Base-by-base conservation (phyloP, 2,888 invertebrate species). In the Sympetrum striolatum region DNA sequence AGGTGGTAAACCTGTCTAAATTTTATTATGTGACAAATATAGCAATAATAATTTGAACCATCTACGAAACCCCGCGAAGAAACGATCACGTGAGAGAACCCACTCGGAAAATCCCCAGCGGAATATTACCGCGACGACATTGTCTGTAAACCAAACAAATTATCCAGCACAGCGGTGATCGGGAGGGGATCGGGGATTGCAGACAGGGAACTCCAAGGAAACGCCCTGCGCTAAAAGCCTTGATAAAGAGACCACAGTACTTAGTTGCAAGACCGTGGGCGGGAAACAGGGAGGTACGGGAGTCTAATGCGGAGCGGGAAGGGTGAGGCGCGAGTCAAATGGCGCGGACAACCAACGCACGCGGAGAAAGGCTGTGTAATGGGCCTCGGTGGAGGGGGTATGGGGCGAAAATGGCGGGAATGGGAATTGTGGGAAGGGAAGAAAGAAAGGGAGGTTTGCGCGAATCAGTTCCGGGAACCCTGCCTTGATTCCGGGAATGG, bases 401-500 rank as follows among this genome's bases (percentile, higher is more conserved):
- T 8, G 81, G 81, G 39, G 81, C 22, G 25, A 31, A n/a, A 31
- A 2, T 8, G 53, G 18, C 12, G 31, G n/a, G 44, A 81, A 25
- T 18, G 35, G 31, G 35, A 82, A 18, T 14, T 15, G n/a, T 10
- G 80, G 22, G 44, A 44, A 39, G 80, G 35, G 80, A 39, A 39
- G 39, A 80, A 44, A 81, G 44, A 48, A 48, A 12, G 58, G 82
- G 25, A 82, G 86, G 60, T 86, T 53, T 86, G 86, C 18, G 86
- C 86, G 86, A 86, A 86, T 35, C 86, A 35, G 35, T 86, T 86
- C 86, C 31, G 86, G 86, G 86, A 86, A 86, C 60, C 86, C 37
- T 86, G 58, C 86, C 86, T 86, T 60, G 86, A 86, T 86, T 86
- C 86, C 86, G 37, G 31, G 86, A 86, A 86, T 60, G 86, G 86